Base-by-base conservation (phyloP, 2,797 vertebrate genomes). In the Synanceia verrucosa region DNA sequence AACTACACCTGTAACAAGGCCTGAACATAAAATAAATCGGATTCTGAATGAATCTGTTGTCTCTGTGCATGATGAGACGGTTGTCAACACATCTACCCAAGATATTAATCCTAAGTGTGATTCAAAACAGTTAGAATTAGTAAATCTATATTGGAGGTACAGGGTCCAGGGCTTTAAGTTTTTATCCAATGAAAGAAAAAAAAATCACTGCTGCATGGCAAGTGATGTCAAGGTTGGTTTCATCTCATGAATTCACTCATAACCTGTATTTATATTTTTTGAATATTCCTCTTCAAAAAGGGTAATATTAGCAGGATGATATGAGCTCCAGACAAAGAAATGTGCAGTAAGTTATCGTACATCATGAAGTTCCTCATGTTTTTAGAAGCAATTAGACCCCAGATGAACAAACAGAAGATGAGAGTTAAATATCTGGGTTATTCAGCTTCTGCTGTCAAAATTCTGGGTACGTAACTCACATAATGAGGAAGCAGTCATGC, bases 91-190 rank as follows among this genome's bases (percentile, higher is more conserved):
- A 21, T 4, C 43, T 21, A 21, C 19, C n/a, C n/a, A n/a, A n/a
- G n/a, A n/a, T n/a, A n/a, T n/a, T n/a, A n/a, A n/a, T n/a, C n/a
- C n/a, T n/a, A n/a, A n/a, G n/a, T n/a, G n/a, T n/a, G n/a, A n/a
- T n/a, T n/a, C n/a, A n/a, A n/a, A n/a, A n/a, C n/a, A n/a, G n/a
- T 50, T 50, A 50, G 47, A 50, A 16, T 50, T 50, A 50, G 47
- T 48, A 16, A 16, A 16, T 23, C 13, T 26, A 24, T 2, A 47
- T 50, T 26, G 4, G 23, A 50, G 24, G 41, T 19, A 44, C n/a
- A 4, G 9, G 41, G n/a, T 19, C n/a, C n/a, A 19, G 48, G 39
- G 39, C 44, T 82, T 83, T 78, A 44, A 53, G 47, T 52, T 63
- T 76, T 56, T 19, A 46, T 37, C 21, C 13, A 28, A 41, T 14